Base-by-base conservation (phyloP, 2,888 invertebrate species). In the Troides oblongomaculatus region DNA sequence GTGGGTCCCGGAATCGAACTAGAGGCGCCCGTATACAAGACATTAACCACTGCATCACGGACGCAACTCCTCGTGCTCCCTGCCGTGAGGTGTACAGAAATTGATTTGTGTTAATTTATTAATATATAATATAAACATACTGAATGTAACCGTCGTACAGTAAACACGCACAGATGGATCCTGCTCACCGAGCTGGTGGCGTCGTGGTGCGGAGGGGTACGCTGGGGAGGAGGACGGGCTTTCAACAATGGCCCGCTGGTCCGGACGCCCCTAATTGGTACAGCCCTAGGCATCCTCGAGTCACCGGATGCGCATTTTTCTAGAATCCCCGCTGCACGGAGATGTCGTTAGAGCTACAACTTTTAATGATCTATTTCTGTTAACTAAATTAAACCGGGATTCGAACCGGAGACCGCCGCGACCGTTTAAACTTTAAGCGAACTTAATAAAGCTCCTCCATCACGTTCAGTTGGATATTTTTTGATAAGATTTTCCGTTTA, bases 231-330 rank as follows among this genome's bases (percentile, higher is more conserved):
- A 10, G 67, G 30, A 61, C n/a, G 62, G 64, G 46, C 43, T 75
- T 75, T 74, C 74, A 73, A 81, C 84, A 83, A 84, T 84, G 73
- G 79, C 72, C 64, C 75, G 72, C 68, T 71, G 67, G 69, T 75
- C 69, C 84, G 89, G 89, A 89, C 71, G 72, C 73, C 83, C 71
- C 89, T 89, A 89, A 89, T 89, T 89, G 89, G 89, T 89, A 85
- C 81, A 80, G 82, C 89, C 87, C 79, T 80, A 64, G 85, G 88
- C 85, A 72, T 72, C 79, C 77, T 72, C 73, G 73, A 80, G 80
- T 83, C 78, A 80, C 74, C 86, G 86, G 87, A 86, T 80, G 83
- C 77, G 75, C 76, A 77, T 82, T 82, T 81, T 80, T 76, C 77
- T 78, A 78, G 75, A 79, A 72, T 74, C 30, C 30, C 66, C 65